phyloP scores from a whole-genome alignment of 2,113 vertebrate species.

The Calypte anna region DNA sequence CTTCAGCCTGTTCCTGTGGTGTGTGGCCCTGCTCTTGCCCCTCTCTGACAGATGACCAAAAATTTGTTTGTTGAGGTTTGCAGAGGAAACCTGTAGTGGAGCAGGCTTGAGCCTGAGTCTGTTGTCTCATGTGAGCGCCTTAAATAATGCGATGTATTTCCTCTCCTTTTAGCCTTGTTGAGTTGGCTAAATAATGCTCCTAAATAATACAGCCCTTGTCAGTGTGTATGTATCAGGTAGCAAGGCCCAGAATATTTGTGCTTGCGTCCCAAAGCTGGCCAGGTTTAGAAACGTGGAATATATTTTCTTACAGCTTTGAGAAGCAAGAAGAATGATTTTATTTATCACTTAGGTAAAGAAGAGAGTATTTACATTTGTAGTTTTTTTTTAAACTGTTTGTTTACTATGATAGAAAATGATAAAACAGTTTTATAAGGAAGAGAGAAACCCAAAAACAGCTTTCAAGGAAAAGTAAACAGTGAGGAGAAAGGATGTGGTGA shows the following conservation, averaged over 20 bases:
- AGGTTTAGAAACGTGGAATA: neutral
- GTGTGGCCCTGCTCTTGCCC: neutral
- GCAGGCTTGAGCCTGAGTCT: neutral
- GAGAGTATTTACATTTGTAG: neutral
- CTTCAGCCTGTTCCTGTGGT: neutral
- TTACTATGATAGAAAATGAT: slow-evolving; percentile 13
- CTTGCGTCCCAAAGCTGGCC: neutral
- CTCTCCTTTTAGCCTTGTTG: neutral
- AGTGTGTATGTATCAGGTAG: neutral
- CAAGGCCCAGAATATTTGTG: neutral
- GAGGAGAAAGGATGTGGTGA: neutral
- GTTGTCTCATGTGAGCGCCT: fast-evolving
- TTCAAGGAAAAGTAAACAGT: neutral
- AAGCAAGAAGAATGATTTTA: slow-evolving; percentile 13
- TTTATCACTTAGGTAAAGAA: neutral
- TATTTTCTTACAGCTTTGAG: slow-evolving; percentile 27
- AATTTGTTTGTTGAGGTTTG: neutral
- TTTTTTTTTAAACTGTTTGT: neutral
- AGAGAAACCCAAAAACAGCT: neutral
- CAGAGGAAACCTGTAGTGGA: neutral
- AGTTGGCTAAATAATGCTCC: neutral
- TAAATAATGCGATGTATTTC: neutral
- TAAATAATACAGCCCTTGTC: neutral
- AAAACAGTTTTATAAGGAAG: neutral
- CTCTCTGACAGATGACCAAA: neutral